phyloP scores from a whole-genome alignment of 2,797 vertebrate species.

The Sebastes oblongus region DNA sequence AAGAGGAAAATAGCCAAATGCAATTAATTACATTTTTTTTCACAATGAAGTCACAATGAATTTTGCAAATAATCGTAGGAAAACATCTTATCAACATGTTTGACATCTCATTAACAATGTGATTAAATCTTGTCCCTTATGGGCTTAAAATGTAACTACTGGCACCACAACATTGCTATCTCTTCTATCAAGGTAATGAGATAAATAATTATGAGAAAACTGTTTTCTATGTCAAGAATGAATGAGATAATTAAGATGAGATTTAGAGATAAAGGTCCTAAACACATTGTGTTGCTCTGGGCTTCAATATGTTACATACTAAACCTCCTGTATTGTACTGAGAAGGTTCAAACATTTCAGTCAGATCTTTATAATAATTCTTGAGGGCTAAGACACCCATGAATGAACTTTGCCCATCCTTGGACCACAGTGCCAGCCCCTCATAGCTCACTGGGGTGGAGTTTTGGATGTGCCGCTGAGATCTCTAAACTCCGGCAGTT shows the following conservation, averaged over 20 bases:
- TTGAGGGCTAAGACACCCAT: constrained; percentile 15
- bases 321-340: not conserved
- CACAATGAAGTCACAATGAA: not conserved
- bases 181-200: constrained; percentile 22
- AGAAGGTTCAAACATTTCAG: not conserved
- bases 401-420: constrained; percentile 43
- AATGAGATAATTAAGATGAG: constrained; percentile 10
- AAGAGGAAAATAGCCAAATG: not conserved
- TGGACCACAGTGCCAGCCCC: constrained; percentile 21
- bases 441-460: constrained; percentile 53
- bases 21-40: not conserved
- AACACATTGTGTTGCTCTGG: constrained; percentile 7
- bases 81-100: not conserved
- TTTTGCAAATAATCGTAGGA: not conserved
- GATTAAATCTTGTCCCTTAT: not conserved
- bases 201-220: constrained; percentile 18
- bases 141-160: not conserved
- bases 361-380: not conserved
- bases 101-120: not conserved
- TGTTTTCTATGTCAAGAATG: constrained; percentile 1
- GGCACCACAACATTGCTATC: not conserved
- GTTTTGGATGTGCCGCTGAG: constrained; percentile 50
- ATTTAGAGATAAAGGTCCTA: not conserved
- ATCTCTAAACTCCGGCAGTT: constrained; percentile 60
- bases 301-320: not conserved